phyloP scores from a whole-genome alignment of 2,888 invertebrate species.

The Agrotis clavis region DNA sequence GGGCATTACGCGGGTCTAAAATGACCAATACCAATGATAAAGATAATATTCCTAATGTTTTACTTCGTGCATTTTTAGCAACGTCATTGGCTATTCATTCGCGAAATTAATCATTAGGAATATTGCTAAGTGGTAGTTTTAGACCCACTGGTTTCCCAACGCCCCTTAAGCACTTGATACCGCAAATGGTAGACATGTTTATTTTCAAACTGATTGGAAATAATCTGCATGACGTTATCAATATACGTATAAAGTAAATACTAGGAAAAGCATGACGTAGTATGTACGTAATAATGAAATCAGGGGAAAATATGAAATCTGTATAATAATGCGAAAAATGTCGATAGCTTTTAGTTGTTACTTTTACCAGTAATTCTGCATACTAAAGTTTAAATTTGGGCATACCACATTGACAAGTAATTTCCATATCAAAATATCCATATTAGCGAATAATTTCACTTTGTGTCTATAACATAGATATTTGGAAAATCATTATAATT shows the following conservation, averaged over 20 bases:
- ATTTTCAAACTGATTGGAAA: not conserved
- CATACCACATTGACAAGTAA: not conserved
- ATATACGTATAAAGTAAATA: not conserved
- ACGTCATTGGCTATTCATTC: no score
- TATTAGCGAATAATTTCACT: not conserved
- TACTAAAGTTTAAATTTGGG: not conserved
- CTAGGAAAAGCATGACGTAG: not conserved
- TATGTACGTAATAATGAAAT: conserved; percentile 1
- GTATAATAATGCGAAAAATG: not conserved
- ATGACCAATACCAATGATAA: no score
- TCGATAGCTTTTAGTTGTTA: not conserved
- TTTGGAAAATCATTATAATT: conserved; percentile 10
- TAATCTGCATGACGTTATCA: not conserved
- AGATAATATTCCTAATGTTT: no score
- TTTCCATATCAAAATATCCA: no score
- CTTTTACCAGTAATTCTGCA: not conserved
- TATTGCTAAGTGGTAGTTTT: no score
- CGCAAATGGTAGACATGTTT: not conserved
- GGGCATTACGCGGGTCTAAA: no score
- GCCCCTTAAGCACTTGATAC: conserved; percentile 16
- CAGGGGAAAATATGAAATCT: not conserved
- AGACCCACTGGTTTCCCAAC: not conserved
- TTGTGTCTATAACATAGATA: conserved; percentile 7
- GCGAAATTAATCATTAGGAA: no score
- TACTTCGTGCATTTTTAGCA: no score